phyloP scores from a whole-genome alignment of 2,888 invertebrate genomes.

The Leptinotarsa rubiginosa region DNA sequence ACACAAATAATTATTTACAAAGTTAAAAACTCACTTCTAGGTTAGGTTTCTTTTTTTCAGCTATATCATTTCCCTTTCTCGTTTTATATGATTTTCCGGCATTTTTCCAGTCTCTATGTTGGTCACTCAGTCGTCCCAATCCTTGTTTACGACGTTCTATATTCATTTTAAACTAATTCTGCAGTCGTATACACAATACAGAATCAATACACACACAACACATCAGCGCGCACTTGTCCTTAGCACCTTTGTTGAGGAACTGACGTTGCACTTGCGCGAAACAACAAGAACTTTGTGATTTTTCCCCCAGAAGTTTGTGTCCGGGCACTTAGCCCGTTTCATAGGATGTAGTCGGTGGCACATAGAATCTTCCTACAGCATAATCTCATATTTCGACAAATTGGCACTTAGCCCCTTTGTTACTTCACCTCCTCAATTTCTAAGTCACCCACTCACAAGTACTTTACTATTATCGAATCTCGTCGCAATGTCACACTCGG shows the following conservation, averaged over 20 bases:
- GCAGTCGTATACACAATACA: slow-evolving; percentile 1
- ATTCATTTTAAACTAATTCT: background rate
- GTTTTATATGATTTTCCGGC: slow-evolving; percentile 1
- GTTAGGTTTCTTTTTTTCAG: slow-evolving; percentile 1
- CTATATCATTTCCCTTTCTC: background rate
- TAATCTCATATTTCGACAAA: background rate
- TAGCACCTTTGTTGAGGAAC: slow-evolving; percentile 1
- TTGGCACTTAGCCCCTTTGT: slow-evolving; percentile 23
- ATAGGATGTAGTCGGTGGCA: background rate
- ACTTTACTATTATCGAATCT: no score
- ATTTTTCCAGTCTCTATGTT: slow-evolving; percentile 1
- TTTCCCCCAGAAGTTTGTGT: background rate
- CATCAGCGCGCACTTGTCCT: background rate
- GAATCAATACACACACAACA: background rate
- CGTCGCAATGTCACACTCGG: no score
- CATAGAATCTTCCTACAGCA: background rate
- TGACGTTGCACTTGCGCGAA: background rate
- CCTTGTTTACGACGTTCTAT: slow-evolving; percentile 1
- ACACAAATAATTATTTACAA: slow-evolving; percentile 1
- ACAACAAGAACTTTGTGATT: background rate
- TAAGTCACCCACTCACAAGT: no score
- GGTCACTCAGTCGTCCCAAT: background rate
- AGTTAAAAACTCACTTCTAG: background rate
- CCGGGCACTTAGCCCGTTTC: background rate
- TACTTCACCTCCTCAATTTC: slow-evolving; percentile 20